A percentile compares a stretch with the other conserved stretches of the same genome.
Evolutionary conservation across 2,888 invertebrate genomes (phyloP).

Genomic region (Laothoe populi): DNA sequence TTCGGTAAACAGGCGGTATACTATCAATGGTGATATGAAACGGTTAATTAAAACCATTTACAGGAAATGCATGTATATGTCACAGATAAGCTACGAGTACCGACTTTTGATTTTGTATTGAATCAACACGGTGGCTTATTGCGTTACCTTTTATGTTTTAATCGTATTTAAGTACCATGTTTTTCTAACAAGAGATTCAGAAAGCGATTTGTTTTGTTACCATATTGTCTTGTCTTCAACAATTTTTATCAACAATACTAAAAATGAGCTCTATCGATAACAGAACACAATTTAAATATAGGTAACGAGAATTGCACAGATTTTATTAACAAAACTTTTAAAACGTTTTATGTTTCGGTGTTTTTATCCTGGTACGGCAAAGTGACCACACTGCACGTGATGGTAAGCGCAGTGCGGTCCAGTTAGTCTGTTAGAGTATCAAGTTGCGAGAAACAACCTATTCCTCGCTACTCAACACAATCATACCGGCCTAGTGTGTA

Average conservation of each 20-base stretch:
- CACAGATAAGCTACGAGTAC: not conserved
- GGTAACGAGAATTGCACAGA: not conserved
- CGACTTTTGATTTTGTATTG: not conserved
- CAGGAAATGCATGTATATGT: not conserved
- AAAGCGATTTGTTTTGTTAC: no score
- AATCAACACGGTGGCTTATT: not conserved
- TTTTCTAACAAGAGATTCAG: no score
- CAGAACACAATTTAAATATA: not conserved
- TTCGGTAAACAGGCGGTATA: not conserved
- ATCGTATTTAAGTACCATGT: not conserved
- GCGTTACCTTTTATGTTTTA: not conserved
- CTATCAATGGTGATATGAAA: conserved; percentile 11
- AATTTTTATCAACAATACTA: not conserved
- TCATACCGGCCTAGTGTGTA: no score
- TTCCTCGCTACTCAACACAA: no score
- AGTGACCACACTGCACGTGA: no score
- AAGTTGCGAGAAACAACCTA: no score
- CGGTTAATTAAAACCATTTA: not conserved
- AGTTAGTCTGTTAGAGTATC: no score
- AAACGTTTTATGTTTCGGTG: not conserved
- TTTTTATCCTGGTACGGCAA: no score
- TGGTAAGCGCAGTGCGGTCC: no score
- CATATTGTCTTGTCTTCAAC: not conserved
- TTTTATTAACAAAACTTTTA: not conserved
- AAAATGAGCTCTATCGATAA: no score